A percentile compares a stretch with the other conserved stretches of the same genome.
phyloP scores from a whole-genome alignment of 2,113 vertebrate genomes.

The Otocyon megalotis region DNA sequence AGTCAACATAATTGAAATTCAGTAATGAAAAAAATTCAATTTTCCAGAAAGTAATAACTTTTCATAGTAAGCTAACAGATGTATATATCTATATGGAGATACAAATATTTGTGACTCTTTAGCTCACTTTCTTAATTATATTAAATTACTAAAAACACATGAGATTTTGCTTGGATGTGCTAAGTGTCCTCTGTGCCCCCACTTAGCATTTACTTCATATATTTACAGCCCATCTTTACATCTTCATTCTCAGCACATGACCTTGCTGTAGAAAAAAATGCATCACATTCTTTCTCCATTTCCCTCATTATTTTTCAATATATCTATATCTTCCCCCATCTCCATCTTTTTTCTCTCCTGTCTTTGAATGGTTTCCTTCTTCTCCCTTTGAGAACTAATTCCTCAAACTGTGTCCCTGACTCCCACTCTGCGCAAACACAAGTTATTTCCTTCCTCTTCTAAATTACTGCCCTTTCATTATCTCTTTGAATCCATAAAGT shows the following conservation, averaged over 20 bases:
- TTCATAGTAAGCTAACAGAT: background rate
- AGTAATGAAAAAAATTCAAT: constrained; percentile 15
- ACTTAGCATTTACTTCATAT: background rate
- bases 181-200: background rate
- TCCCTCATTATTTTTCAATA: background rate
- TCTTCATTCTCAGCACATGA: background rate
- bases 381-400: background rate
- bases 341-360: background rate
- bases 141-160: background rate
- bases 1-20: constrained; percentile 29
- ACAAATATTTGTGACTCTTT: background rate
- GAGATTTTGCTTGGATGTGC: background rate
- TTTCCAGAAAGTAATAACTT: background rate
- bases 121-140: background rate
- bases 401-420: background rate
- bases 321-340: background rate
- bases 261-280: background rate
- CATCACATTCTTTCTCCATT: background rate
- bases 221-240: background rate
- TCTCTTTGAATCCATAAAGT: background rate
- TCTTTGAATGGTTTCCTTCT: background rate
- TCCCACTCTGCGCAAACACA: background rate
- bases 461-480: background rate
- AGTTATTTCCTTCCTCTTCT: background rate
- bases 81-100: background rate